Evolutionary conservation across 2,888 invertebrate genomes (phyloP).

Genomic region (Eustalomyia histrio): DNA sequence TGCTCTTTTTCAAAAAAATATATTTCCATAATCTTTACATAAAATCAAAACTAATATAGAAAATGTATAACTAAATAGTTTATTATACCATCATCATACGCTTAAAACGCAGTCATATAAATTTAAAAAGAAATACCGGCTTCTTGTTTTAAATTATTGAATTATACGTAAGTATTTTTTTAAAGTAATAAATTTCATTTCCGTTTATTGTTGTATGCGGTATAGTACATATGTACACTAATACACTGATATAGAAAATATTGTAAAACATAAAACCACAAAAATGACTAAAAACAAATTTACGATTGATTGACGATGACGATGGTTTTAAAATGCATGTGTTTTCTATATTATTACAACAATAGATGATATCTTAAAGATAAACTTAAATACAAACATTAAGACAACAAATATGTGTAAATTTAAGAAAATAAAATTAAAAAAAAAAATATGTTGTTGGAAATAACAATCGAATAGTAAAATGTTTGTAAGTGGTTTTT

Average conservation of each 20-base stretch:
- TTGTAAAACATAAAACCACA: neutral
- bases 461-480: neutral
- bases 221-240: no score
- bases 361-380: neutral
- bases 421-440: conserved; percentile 1
- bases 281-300: neutral
- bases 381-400: conserved; percentile 2
- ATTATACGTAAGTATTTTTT: conserved; percentile 22
- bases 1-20: neutral
- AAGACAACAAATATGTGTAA: neutral
- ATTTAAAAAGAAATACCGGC: neutral
- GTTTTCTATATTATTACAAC: neutral
- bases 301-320: conserved; percentile 2
- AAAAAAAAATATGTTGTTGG: neutral
- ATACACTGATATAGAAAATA: neutral
- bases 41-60: conserved; percentile 12
- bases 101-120: neutral
- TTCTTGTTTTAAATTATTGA: conserved; percentile 16
- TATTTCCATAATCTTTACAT: neutral
- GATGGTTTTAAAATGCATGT: conserved; percentile 4
- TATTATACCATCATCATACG: conserved; percentile 41
- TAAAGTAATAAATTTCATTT: conserved; percentile 38
- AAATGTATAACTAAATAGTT: conserved; percentile 28
- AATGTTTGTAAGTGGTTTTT: neutral
- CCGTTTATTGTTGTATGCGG: conserved; percentile 10